Base-by-base conservation (phyloP, 2,888 invertebrate species). In the Drosophila nr. perissopoda region DNA sequence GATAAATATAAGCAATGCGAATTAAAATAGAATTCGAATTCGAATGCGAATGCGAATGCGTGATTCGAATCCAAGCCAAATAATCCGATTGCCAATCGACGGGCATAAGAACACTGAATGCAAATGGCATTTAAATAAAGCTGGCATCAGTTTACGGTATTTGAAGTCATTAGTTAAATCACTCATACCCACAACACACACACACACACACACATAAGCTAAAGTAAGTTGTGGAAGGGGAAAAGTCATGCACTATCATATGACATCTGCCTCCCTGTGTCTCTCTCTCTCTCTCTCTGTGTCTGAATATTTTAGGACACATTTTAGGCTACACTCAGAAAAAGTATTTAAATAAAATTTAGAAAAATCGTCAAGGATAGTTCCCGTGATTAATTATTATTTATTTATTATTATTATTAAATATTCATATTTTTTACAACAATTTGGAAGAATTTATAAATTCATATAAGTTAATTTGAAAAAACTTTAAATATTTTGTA, bases 1-100 rank as follows among this genome's bases (percentile, higher is more conserved):
- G 31, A 31, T 10, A 31, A 31, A 31, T 76, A 76, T 63, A n/a
- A 6, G 51, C 66, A 71, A 59, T 72, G 66, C 65, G 64, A 62
- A 76, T 77, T 63, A 53, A 73, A 77, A 77, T 77, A 77, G 69
- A 77, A 66, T 36, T 10, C 31, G 31, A 31, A 31, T 31, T 0
- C 31, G 31, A 31, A 31, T 29, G 0, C 29, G 7, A 29, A 29
- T 31, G 31, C 31, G 69, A 77, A 66, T 42, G 68, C 71, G 73
- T 45, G 45, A 45, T 25, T 45, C 45, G 45, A 45, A 25, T 25
- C 25, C 45, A 45, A 45, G 45, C 45, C 45, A 76, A 73, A 57
- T 73, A 64, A 52, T 63, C 62, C 52, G 64, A 65, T 58, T 53
- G 53, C 60, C 66, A 73, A 80, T 82, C 76, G 76, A 63, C 69